phyloP scores from a whole-genome alignment of 2,797 vertebrate species.

The Coluber constrictor region DNA sequence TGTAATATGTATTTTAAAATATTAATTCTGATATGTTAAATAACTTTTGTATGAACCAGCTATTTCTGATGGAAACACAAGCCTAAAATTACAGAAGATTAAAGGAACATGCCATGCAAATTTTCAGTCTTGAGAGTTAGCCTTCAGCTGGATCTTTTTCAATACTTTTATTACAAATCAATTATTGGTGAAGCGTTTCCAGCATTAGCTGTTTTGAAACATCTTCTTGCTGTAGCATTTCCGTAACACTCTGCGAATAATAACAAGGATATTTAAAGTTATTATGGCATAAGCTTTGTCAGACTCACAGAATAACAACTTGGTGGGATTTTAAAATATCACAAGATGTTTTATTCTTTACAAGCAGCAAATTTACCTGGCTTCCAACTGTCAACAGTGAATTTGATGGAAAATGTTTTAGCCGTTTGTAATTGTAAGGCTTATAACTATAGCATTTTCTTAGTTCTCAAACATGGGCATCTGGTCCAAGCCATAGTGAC shows the following conservation, averaged over 20 bases:
- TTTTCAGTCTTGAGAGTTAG: not conserved
- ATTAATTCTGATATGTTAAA: not conserved
- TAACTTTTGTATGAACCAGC: not conserved
- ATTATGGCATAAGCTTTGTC: not conserved
- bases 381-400: not conserved
- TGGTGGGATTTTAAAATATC: not conserved
- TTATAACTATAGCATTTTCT: not conserved
- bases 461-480: not conserved
- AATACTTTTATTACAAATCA: not conserved
- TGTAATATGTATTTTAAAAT: not conserved
- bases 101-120: not conserved
- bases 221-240: not conserved
- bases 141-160: conserved; percentile 6
- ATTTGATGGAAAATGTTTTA: not conserved
- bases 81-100: not conserved
- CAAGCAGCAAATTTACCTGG: not conserved
- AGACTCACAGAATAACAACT: not conserved
- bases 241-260: not conserved
- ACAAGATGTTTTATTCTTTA: not conserved
- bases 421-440: not conserved
- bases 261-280: not conserved
- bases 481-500: not conserved
- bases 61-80: not conserved
- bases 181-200: not conserved
- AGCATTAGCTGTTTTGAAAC: not conserved